Percentiles rank a stretch among this genome's conserved stretches.
Evolutionary conservation across 2,888 invertebrate genomes (phyloP).

Genomic region (Nineta flava): DNA sequence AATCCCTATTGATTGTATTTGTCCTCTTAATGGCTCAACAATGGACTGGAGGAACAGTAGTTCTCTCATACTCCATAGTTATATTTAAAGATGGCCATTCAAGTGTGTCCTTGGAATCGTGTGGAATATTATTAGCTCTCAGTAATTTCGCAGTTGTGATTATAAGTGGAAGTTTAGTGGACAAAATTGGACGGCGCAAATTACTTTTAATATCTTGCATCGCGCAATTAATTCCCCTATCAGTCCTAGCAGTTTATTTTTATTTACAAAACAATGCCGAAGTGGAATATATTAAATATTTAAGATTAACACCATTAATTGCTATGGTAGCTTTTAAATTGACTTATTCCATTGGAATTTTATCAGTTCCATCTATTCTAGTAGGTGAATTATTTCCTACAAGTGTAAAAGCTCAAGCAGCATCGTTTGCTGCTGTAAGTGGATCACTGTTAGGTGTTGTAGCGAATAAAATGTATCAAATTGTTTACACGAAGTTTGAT

Average conservation of each 20-base stretch:
- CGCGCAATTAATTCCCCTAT: too few species aligned
- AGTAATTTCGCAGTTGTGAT: slow-evolving; percentile 35
- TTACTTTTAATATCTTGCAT: slow-evolving; percentile 28
- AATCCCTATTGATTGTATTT: slow-evolving; percentile 39
- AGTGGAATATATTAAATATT: slow-evolving; percentile 17
- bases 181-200: slow-evolving; percentile 29
- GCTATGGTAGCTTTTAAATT: slow-evolving; percentile 25
- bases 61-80: slow-evolving; percentile 35
- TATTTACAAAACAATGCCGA: slow-evolving; percentile 18
- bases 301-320: slow-evolving; percentile 24
- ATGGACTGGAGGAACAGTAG: slow-evolving; percentile 37
- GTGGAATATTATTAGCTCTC: slow-evolving; percentile 15
- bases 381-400: slow-evolving; percentile 30
- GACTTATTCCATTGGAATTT: slow-evolving; percentile 26
- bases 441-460: slow-evolving; percentile 25
- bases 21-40: slow-evolving; percentile 30
- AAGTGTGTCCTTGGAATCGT: slow-evolving; percentile 18
- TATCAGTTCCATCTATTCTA: slow-evolving; percentile 26
- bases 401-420: slow-evolving; percentile 29
- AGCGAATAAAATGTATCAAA: slow-evolving; percentile 23
- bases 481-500: slow-evolving; percentile 18
- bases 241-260: slow-evolving; percentile 19
- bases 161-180: slow-evolving; percentile 33
- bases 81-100: slow-evolving; percentile 20
- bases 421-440: slow-evolving; percentile 28